Conservation (phyloP, 2,888 invertebrate species). For the Chrysopilus asiliformis region DNA sequence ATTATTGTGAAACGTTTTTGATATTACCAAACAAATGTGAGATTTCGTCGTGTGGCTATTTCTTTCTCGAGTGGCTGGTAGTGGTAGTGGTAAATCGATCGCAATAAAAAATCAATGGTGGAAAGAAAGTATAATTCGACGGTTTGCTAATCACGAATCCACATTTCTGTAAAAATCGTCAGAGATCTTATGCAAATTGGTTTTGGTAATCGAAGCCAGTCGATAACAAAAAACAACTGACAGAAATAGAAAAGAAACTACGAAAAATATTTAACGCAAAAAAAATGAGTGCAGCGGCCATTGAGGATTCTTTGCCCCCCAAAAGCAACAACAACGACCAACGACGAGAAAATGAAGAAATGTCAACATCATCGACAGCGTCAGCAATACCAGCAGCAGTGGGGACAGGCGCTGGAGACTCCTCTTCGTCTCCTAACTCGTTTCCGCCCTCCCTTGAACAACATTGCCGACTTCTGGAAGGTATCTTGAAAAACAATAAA, state of each 20-base stretch:
- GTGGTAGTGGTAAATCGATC: constrained; percentile 5
- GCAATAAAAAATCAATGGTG: too few relatives aligned
- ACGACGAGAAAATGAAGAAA: constrained; percentile 4
- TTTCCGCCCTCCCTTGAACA: constrained; percentile 22
- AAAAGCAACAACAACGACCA: constrained; percentile 5
- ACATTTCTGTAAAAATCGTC: too few relatives aligned
- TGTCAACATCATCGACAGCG: constrained; percentile 4
- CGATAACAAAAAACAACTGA: too few relatives aligned
- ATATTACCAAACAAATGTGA: too few relatives aligned
- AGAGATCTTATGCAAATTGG: too few relatives aligned
- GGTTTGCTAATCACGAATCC: too few relatives aligned
- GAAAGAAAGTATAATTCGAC: too few relatives aligned
- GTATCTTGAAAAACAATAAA: constrained; percentile 26
- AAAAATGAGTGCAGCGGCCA: constrained; percentile 5
- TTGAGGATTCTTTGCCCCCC: not conserved
- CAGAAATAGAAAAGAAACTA: too few relatives aligned
- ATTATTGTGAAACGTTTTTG: too few relatives aligned
- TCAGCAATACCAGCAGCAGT: not conserved
- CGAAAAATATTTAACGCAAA: too few relatives aligned
- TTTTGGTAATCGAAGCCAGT: too few relatives aligned
- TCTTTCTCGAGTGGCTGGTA: not conserved
- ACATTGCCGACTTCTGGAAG: constrained; percentile 36
- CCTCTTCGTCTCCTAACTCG: not conserved
- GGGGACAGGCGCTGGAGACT: constrained; percentile 1
- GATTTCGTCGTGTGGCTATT: too few relatives aligned